Conservation (phyloP, 2,797 vertebrate genomes). For the Centroberyx gerrardi region DNA sequence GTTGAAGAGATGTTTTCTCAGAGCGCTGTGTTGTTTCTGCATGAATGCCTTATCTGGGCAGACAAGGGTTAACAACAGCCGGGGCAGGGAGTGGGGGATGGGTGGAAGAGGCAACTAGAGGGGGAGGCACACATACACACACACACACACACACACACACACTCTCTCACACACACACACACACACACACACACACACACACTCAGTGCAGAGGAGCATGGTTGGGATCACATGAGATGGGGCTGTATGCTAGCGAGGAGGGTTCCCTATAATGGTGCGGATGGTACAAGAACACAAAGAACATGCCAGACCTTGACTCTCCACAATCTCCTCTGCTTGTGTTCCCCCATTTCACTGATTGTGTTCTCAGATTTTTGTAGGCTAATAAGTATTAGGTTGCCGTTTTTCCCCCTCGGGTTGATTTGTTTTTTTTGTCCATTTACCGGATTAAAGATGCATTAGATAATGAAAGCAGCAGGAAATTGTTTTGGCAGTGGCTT, state of each 20-base stretch:
- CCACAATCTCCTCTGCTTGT: neutral
- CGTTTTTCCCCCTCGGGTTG: constrained; percentile 12
- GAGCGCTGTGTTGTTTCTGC: constrained; percentile 57
- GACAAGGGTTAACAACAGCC: constrained; percentile 78
- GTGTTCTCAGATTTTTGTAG: constrained; percentile 50
- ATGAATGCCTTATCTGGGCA: constrained; percentile 66
- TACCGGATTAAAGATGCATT: constrained; percentile 81
- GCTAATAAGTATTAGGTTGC: constrained; percentile 63
- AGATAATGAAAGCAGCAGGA: constrained; percentile 80
- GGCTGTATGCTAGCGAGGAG: constrained; percentile 48
- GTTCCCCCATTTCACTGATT: constrained; percentile 52
- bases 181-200: constrained; percentile 38
- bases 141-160: constrained; percentile 32
- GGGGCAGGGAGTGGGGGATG: constrained; percentile 73
- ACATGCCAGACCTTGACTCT: constrained; percentile 9
- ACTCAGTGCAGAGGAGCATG: constrained; percentile 52
- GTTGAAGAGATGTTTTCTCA: constrained; percentile 52
- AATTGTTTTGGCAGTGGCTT: constrained; percentile 74
- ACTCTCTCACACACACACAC: constrained; percentile 47
- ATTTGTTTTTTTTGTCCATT: constrained; percentile 75
- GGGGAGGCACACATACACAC: constrained; percentile 34
- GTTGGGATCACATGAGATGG: constrained; percentile 54
- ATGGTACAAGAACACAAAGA: constrained; percentile 54
- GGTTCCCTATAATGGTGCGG: constrained; percentile 44
- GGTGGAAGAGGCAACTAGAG: constrained; percentile 68